Conservation (phyloP, 2,888 invertebrate genomes). For the Catotricha subobsoleta region DNA sequence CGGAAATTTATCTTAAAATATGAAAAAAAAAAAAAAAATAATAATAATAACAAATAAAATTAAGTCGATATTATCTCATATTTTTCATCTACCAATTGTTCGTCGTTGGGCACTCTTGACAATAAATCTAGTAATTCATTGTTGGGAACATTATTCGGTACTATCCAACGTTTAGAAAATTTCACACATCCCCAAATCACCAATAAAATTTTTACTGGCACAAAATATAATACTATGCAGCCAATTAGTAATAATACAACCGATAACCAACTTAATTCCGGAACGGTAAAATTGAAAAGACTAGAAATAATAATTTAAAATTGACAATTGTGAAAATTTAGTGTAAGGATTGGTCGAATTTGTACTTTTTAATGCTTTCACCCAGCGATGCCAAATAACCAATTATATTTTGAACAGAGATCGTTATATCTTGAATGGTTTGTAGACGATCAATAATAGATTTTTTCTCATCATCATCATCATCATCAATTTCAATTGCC, state of each 20-base stretch:
- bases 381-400: constrained; percentile 87
- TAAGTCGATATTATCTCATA: too few species aligned
- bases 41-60: too few species aligned
- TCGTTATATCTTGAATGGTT: constrained; percentile 93
- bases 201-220: constrained; percentile 76
- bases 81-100: constrained; percentile 79
- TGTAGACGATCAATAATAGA: constrained; percentile 83
- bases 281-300: constrained; percentile 91
- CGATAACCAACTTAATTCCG: constrained; percentile 86
- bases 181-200: constrained; percentile 93
- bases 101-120: constrained; percentile 87
- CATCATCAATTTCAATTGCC: constrained; percentile 54
- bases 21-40: too few species aligned
- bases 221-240: constrained; percentile 62
- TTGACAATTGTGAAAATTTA: neutral
- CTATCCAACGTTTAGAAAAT: constrained; percentile 78
- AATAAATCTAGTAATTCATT: constrained; percentile 91
- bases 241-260: constrained; percentile 57
- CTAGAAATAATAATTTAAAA: constrained; percentile 34
- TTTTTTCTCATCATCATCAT: constrained; percentile 89
- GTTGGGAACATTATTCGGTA: constrained; percentile 90
- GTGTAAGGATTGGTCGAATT: neutral
- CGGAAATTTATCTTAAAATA: too few species aligned
- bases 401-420: constrained; percentile 89
- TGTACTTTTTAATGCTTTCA: constrained; percentile 85